phyloP scores from a whole-genome alignment of 2,113 vertebrate genomes.

The Notothenia rossii region DNA sequence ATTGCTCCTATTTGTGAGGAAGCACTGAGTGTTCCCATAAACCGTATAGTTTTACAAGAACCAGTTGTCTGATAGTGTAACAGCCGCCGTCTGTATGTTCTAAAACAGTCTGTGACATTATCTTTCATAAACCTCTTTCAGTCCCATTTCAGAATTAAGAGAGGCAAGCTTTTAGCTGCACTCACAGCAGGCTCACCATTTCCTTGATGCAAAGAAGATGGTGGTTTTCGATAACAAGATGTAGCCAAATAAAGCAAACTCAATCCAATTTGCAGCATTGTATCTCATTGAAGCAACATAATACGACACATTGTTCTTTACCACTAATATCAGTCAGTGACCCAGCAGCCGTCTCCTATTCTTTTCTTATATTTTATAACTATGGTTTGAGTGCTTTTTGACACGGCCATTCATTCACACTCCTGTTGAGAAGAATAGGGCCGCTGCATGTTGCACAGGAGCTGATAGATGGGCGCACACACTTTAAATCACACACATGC shows the following conservation, averaged over 20 bases:
- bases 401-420: neutral
- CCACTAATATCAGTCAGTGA: slow-evolving; percentile 60
- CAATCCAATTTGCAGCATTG: slow-evolving; percentile 17
- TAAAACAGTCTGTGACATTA: slow-evolving; percentile 27
- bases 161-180: slow-evolving; percentile 52
- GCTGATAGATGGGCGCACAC: neutral
- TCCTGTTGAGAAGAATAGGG: too few relatives aligned
- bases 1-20: slow-evolving; percentile 20
- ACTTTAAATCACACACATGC: neutral
- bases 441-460: neutral
- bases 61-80: slow-evolving; percentile 3
- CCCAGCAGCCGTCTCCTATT: slow-evolving; percentile 28
- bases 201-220: slow-evolving; percentile 47
- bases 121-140: slow-evolving; percentile 20
- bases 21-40: slow-evolving; percentile 41
- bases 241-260: slow-evolving; percentile 6
- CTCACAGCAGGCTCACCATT: slow-evolving; percentile 31
- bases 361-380: slow-evolving; percentile 19
- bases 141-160: slow-evolving; percentile 48
- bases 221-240: slow-evolving; percentile 44
- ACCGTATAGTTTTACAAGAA: slow-evolving; percentile 39
- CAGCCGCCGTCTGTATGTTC: slow-evolving; percentile 12
- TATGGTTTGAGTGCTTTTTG: neutral
- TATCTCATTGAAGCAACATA: slow-evolving; percentile 25
- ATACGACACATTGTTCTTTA: slow-evolving; percentile 43